Evolutionary conservation across 64 coral and sea anemone species (phyloP), one percentile per base, ranked within the genome.

Genomic region (Platygyra sinensis): DNA sequence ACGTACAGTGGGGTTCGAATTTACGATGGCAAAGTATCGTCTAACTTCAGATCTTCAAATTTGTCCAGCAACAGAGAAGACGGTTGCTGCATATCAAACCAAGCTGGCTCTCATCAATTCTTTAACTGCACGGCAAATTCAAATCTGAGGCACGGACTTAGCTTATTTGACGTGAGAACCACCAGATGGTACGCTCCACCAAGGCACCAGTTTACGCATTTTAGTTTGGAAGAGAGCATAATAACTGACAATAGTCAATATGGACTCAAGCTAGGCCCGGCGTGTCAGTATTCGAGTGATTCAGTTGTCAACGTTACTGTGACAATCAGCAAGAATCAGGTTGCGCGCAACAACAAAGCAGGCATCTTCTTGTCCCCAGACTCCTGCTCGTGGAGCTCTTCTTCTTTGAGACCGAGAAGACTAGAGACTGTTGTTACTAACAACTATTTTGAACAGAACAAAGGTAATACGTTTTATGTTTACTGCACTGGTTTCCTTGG

Each of bases 71-170:
- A 96, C 83, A 29, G 27, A 54, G 55, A 89, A 18, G 86, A 96
- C 54, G 94, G 94, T 16, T 77, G 54, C n/a, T 72, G 65, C 8
- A 78, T 96, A 46, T 78, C 86, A 60, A 96, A 91, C 59, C 75
- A 96, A 72, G 86, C 39, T 0, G 94, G 94, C 17, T 72, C 82
- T 11, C 87, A 96, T 81, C 62, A 64, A n/a, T 86, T 96, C 78
- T 61, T 54, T 59, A 67, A 78, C 19, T 96, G 86, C 12, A 38
- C 51, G 4, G 57, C 61, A n/a, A 75, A 52, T 60, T 52, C 2
- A 17, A 96, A 96, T 62, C 30, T 15, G 0, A 83, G 80, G 42
- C 42, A 92, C 25, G 94, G 94, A 0, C 85, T 96, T n/a, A 77
- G 52, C n/a, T 67, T 89, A 25, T 82, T 72, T 25, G 94, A 96